These are phyloP conservation scores for Hartigia nigra DNA, from an alignment of 2,888 invertebrate species.

Conservation along the genomic window DNA sequence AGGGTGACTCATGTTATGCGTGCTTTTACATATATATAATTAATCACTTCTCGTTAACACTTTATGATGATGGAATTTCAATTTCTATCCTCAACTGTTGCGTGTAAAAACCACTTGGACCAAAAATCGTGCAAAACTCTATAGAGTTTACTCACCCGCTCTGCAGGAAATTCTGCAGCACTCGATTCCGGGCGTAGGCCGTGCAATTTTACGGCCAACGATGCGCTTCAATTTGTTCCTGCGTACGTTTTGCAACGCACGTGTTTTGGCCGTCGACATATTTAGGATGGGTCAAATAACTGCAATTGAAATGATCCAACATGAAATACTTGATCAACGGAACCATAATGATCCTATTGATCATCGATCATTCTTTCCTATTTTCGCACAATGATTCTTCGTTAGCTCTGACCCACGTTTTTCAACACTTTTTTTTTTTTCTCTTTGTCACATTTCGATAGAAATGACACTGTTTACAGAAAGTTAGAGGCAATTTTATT, in stretches of 20 bases:
- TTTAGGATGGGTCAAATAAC: background rate
- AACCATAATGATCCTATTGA: background rate
- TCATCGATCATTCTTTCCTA: background rate
- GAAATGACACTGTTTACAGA: background rate
- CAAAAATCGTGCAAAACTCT: background rate
- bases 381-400: background rate
- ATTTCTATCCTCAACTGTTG: background rate
- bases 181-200: conserved; percentile 1
- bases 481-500: background rate
- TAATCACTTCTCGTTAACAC: background rate
- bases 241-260: background rate
- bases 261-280: background rate
- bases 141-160: background rate
- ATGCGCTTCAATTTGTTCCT: background rate
- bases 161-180: conserved; percentile 21
- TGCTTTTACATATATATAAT: background rate
- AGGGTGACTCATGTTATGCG: background rate
- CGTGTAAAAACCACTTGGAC: background rate
- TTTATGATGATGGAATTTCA: background rate
- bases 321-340: background rate
- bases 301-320: background rate
- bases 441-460: background rate
- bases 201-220: background rate
- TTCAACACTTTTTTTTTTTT: background rate
- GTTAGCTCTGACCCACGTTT: background rate